These are phyloP conservation scores for Etheostoma perlongum DNA, from an alignment of 2,797 vertebrate genomes.

Conservation along the genomic window DNA sequence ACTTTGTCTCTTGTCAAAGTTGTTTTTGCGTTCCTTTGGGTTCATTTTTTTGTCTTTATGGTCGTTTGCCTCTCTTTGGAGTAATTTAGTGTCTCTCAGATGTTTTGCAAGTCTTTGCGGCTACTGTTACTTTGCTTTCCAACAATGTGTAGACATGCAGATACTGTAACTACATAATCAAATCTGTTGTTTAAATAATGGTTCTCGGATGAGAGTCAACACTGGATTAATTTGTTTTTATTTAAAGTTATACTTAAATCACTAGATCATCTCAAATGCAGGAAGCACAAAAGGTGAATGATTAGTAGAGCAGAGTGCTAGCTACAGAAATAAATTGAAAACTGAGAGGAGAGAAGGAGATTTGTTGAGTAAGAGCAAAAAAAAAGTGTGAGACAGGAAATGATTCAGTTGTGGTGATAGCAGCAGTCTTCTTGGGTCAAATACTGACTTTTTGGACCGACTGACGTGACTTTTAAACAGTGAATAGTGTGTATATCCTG, in stretches of 20 bases:
- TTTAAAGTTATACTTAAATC: no score
- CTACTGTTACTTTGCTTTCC: no score
- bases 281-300: not conserved
- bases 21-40: not conserved
- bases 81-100: no score
- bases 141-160: no score
- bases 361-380: no score
- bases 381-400: no score
- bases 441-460: slow-evolving; percentile 21
- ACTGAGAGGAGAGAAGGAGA: not conserved
- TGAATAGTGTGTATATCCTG: no score
- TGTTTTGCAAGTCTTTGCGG: not conserved
- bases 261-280: not conserved
- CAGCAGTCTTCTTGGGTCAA: slow-evolving; percentile 2
- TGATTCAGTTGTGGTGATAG: slow-evolving; percentile 38
- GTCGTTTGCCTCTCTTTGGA: no score
- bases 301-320: not conserved
- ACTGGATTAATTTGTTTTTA: no score
- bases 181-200: not conserved
- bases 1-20: not conserved
- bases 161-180: not conserved
- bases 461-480: not conserved
- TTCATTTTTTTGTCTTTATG: not conserved
- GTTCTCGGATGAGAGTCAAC: no score
- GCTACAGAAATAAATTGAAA: slow-evolving; percentile 17